These are phyloP conservation scores for Odontomachus brunneus DNA, from an alignment of 1,140 invertebrate genomes.

Conservation along the genomic window DNA sequence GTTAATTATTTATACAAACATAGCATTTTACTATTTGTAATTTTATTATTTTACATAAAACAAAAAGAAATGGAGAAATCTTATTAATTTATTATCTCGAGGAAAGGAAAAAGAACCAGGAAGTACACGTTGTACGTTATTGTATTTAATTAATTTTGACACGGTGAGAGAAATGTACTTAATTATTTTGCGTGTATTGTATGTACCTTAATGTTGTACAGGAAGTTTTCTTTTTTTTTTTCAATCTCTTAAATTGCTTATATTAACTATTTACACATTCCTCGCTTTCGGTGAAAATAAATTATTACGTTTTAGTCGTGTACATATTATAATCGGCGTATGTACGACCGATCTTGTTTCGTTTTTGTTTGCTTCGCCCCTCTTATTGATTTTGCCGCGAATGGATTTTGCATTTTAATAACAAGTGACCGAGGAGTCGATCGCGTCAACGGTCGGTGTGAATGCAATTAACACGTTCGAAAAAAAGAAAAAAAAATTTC, in stretches of 20 bases:
- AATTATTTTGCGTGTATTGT: conserved; percentile 40
- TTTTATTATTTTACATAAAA: conserved; percentile 44
- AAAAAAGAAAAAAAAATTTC: not conserved
- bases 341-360: conserved; percentile 65
- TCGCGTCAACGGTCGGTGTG: conserved; percentile 25
- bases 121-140: conserved; percentile 10
- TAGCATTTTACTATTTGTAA: conserved; percentile 37
- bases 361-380: conserved; percentile 71
- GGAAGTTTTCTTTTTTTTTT: not conserved
- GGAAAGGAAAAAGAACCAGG: not conserved
- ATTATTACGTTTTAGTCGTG: conserved; percentile 43
- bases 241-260: conserved; percentile 1
- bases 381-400: conserved; percentile 47
- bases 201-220: conserved; percentile 26
- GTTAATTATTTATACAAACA: conserved; percentile 82
- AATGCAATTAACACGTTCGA: conserved; percentile 5
- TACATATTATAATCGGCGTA: conserved; percentile 36
- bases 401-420: conserved; percentile 40
- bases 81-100: conserved; percentile 27
- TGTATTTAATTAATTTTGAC: not conserved
- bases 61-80: not conserved
- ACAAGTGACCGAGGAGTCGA: conserved; percentile 3
- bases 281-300: conserved; percentile 9
- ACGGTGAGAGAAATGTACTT: conserved; percentile 45
- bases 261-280: conserved; percentile 24